Percentiles rank a stretch among this genome's conserved stretches.
phyloP scores from a whole-genome alignment of 2,888 invertebrate genomes.

The Athalia circularis region DNA sequence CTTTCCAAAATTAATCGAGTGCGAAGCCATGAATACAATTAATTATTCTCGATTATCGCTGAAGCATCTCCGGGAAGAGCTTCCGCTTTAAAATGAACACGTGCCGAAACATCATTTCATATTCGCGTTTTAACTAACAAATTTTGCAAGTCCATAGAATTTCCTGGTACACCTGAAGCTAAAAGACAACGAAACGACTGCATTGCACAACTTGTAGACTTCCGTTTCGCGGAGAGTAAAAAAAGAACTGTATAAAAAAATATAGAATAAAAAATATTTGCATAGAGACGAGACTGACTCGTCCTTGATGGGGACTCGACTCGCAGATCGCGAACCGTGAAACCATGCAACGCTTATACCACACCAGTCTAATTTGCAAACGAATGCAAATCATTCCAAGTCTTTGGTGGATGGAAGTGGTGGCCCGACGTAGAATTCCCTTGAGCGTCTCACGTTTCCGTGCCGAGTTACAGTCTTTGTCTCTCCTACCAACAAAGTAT shows the following conservation, averaged over 20 bases:
- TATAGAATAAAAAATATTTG: neutral
- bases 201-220: constrained; percentile 4
- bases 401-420: constrained; percentile 11
- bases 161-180: no score
- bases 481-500: no score
- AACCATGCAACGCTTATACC: constrained; percentile 18
- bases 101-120: no score
- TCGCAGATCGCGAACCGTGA: constrained; percentile 27
- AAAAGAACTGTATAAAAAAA: neutral
- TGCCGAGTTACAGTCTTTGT: neutral
- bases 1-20: constrained; percentile 37
- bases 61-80: neutral
- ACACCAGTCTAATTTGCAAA: constrained; percentile 25
- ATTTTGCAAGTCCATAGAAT: no score
- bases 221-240: neutral
- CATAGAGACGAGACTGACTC: constrained; percentile 28
- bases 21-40: neutral
- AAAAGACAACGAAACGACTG: neutral
- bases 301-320: neutral
- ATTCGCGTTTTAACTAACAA: no score
- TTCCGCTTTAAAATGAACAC: constrained; percentile 10
- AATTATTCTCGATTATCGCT: no score
- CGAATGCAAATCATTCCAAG: constrained; percentile 37
- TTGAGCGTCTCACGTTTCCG: neutral
- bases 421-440: neutral